These are phyloP conservation scores for Platycnemis pennipes DNA, from an alignment of 2,888 invertebrate genomes.

Conservation along the genomic window DNA sequence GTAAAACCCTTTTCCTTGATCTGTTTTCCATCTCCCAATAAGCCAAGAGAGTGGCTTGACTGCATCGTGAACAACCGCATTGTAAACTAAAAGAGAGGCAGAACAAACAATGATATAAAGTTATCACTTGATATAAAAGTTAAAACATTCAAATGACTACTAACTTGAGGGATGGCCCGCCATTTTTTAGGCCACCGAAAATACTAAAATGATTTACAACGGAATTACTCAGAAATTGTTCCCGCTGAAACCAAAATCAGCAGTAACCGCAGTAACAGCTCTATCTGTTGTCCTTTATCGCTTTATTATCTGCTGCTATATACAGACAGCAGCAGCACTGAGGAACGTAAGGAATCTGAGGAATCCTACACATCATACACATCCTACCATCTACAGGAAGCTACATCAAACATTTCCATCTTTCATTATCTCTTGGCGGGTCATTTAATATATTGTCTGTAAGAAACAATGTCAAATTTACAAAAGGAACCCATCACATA, in stretches of 20 bases:
- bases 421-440: neutral
- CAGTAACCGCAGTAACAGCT: neutral
- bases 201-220: neutral
- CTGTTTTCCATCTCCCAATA: conserved; percentile 82
- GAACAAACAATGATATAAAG: neutral
- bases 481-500: too few species aligned
- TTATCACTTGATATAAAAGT: neutral
- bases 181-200: neutral
- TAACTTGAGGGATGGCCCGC: neutral
- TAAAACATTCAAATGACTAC: neutral
- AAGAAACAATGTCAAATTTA: neutral
- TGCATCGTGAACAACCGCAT: conserved; percentile 76
- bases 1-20: conserved; percentile 80
- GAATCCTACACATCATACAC: neutral
- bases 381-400: neutral
- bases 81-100: conserved; percentile 3
- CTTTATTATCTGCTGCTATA: too few species aligned
- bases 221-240: neutral
- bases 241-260: neutral
- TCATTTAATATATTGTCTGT: neutral
- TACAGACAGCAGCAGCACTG: neutral
- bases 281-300: too few species aligned
- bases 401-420: neutral
- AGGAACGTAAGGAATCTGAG: too few species aligned
- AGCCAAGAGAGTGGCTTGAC: conserved; percentile 82